These are phyloP conservation scores for Cyphomyrus discorhynchus DNA, from an alignment of 2,113 vertebrate genomes.

Conservation along the genomic window DNA sequence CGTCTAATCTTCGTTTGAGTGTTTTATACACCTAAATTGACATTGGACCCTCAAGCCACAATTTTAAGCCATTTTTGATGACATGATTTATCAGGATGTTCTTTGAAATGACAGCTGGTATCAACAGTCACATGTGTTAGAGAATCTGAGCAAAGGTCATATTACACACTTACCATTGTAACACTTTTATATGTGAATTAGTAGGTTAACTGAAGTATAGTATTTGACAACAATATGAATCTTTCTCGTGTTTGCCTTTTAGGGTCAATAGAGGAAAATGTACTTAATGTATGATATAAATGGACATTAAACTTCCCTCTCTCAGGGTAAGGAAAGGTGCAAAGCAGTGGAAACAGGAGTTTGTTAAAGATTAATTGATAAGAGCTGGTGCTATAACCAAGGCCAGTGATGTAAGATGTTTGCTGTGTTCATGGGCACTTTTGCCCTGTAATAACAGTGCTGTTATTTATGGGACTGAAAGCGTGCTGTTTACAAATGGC, in stretches of 20 bases:
- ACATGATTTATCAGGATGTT: background rate
- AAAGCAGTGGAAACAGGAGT: slow-evolving; percentile 25
- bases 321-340: background rate
- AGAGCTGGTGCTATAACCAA: slow-evolving; percentile 22
- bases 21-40: background rate
- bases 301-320: background rate
- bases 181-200: background rate
- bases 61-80: background rate
- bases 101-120: background rate
- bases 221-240: background rate
- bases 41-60: background rate
- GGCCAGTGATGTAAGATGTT: slow-evolving; percentile 10
- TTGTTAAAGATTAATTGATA: slow-evolving; percentile 22
- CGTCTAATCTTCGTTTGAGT: background rate
- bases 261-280: background rate
- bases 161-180: background rate
- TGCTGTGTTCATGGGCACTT: background rate
- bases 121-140: background rate
- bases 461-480: slow-evolving; percentile 16
- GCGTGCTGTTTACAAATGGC: slow-evolving; percentile 23
- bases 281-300: background rate
- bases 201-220: background rate
- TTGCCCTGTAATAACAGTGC: slow-evolving; percentile 8
- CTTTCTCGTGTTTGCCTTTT: background rate
- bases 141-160: background rate